Base-by-base conservation (phyloP, 1,140 invertebrate species). In the Trinorchestia longiramus region DNA sequence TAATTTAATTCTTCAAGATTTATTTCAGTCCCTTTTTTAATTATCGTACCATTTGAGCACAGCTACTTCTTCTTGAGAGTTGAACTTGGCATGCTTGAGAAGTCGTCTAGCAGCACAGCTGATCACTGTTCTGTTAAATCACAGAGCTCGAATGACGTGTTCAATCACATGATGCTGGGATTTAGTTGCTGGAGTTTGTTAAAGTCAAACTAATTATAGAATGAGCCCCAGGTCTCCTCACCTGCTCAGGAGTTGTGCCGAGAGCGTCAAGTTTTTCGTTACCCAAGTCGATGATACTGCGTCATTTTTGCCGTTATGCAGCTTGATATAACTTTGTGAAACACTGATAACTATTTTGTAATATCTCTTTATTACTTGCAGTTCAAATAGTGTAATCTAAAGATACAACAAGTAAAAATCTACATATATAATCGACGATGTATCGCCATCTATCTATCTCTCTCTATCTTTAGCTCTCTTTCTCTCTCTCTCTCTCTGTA, bases 171-270 rank as follows among this genome's bases (percentile, higher is more conserved):
- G 88, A 91, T 91, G 41, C 41, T 91, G 88, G 41, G 15, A 43
- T 44, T 41, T 91, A 23, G 4, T 42, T 36, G 41, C 88, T 43
- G 41, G 3, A 91, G 88, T 91, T 91, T 91, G 88, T 43, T 91
- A 42, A 43, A 91, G 41, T 91, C 88, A 91, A 91, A 91, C 88
- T 91, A 91, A 91, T 91, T 91, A 91, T 91, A 91, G 88, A 91
- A 42, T 91, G 41, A 4, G 88, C 88, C 88, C 88, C 19, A 28
- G 43, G 88, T 15, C 41, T 43, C 8, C 36, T 44, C 41, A 42
- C 28, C 41, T 91, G 88, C 19, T 28, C 41, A 15, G 41, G 88
- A 43, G 88, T 91, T 44, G 41, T 42, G 41, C 15, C 88, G 43
- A 91, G 47, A 53, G 47, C 47, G 47, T 53, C 8, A 3, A 43